Evolutionary conservation across 2,797 vertebrate genomes (phyloP).

Genomic region (Chelonia mydas): DNA sequence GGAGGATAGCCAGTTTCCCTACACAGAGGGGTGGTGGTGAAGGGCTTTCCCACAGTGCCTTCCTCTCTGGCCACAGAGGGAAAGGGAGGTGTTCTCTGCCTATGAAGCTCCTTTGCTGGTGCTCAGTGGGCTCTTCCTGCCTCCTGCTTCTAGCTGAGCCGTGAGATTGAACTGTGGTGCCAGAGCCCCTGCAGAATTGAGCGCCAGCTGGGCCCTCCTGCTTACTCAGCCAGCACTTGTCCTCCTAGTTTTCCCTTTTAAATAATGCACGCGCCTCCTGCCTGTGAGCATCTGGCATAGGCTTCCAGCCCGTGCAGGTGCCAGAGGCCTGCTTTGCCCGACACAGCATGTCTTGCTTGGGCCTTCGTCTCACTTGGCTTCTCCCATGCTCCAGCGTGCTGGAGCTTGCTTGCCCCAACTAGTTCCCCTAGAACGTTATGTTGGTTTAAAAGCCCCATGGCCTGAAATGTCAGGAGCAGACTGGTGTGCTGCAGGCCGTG

Average conservation of each 20-base stretch:
- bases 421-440: rapidly evolving
- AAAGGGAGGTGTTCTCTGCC: too few relatives aligned
- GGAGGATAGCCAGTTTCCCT: neutral
- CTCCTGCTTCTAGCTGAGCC: neutral
- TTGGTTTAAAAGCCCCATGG: neutral
- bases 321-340: neutral
- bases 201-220: neutral
- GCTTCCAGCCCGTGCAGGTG: neutral
- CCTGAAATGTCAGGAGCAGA: rapidly evolving
- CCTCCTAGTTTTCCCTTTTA: neutral
- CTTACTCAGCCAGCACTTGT: neutral
- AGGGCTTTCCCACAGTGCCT: neutral
- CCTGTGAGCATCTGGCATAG: neutral
- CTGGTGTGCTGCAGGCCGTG: rapidly evolving
- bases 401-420: neutral
- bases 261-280: rapidly evolving
- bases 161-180: neutral
- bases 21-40: neutral
- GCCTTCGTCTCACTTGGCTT: rapidly evolving
- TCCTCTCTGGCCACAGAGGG: too few relatives aligned
- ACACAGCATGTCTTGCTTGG: rapidly evolving
- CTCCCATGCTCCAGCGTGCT: rapidly evolving
- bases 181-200: neutral
- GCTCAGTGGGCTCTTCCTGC: neutral
- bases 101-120: neutral